Percentiles rank a stretch among this genome's conserved stretches.
Evolutionary conservation across 2,113 vertebrate genomes (phyloP).

Genomic region (Etia nguti): DNA sequence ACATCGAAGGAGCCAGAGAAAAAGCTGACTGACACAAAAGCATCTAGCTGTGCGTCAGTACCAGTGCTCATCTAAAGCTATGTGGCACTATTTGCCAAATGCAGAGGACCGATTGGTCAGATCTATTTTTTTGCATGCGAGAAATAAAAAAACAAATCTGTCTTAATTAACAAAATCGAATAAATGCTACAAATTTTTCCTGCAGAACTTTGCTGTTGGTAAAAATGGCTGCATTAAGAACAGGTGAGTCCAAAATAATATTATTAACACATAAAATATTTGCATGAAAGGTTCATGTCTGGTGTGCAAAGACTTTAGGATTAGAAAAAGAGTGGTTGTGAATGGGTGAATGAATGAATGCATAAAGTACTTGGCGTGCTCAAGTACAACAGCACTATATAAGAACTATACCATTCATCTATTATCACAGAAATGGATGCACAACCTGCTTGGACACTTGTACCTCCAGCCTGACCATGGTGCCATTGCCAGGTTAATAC

Average conservation of each 20-base stretch:
- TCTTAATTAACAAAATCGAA: background rate
- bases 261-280: background rate
- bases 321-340: background rate
- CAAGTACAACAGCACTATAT: background rate
- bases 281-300: background rate
- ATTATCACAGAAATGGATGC: background rate
- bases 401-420: background rate
- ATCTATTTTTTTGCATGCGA: background rate
- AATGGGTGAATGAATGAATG: background rate
- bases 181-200: background rate
- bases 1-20: background rate
- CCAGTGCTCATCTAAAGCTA: background rate
- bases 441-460: background rate
- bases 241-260: background rate
- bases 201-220: background rate
- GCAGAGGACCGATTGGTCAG: background rate
- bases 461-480: background rate
- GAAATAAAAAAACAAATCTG: background rate
- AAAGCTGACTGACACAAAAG: background rate
- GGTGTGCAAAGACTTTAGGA: background rate
- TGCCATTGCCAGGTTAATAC: background rate
- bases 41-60: background rate
- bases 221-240: background rate
- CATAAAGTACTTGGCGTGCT: background rate
- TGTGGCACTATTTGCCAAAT: background rate